These are phyloP conservation scores for Meteorus cinctellus DNA, from an alignment of 2,888 invertebrate genomes.

Conservation along the genomic window DNA sequence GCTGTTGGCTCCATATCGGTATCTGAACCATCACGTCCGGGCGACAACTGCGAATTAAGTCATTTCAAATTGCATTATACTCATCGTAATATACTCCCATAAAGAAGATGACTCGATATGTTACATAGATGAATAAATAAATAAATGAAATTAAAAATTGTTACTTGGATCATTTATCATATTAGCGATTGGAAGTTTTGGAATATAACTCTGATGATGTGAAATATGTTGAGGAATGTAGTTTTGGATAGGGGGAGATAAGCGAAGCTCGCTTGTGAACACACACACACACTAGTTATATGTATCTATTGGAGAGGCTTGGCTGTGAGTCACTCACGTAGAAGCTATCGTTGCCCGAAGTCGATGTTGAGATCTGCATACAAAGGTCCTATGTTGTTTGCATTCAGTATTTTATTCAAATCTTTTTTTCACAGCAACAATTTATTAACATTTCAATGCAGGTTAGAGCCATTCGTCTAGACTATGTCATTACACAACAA, in stretches of 20 bases:
- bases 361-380: conserved; percentile 47
- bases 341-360: conserved; percentile 50
- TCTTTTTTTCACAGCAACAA: not conserved
- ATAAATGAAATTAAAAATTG: not conserved
- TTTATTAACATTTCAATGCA: not conserved
- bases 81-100: not conserved
- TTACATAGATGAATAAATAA: not conserved
- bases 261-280: conserved; percentile 5
- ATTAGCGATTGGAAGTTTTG: not conserved
- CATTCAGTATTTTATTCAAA: conserved; percentile 20
- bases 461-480: not conserved
- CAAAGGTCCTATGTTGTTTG: conserved; percentile 32
- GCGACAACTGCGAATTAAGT: conserved; percentile 80
- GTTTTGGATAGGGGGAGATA: not conserved
- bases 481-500: conserved; percentile 7
- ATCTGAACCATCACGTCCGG: conserved; percentile 87
- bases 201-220: conserved; percentile 6
- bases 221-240: conserved; percentile 9
- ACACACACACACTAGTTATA: conserved; percentile 15
- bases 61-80: conserved; percentile 5
- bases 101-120: not conserved
- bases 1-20: conserved; percentile 92
- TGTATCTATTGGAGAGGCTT: conserved; percentile 26
- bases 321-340: conserved; percentile 41
- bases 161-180: conserved; percentile 13